phyloP scores from a whole-genome alignment of 2,888 invertebrate species.

The Hypercompe scribonia region DNA sequence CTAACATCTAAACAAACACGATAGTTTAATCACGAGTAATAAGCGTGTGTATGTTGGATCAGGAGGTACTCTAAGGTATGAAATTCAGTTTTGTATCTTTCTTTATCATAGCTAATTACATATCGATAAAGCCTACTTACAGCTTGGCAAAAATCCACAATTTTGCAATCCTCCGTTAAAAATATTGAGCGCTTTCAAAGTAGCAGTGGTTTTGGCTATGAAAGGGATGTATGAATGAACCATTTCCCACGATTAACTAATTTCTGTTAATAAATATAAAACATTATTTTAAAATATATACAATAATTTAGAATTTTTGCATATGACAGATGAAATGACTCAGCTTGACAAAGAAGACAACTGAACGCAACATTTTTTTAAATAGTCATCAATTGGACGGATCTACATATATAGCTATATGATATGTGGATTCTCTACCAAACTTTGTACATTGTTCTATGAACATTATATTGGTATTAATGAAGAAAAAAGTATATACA shows the following conservation, averaged over 20 bases:
- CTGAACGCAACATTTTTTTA: slow-evolving; percentile 5
- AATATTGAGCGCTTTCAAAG: slow-evolving; percentile 6
- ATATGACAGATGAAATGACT: slow-evolving; percentile 9
- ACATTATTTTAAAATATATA: neutral
- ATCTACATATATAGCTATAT: neutral
- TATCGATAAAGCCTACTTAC: slow-evolving; percentile 7
- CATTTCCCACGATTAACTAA: slow-evolving; percentile 1
- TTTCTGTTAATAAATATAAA: neutral
- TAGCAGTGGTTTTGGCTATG: neutral
- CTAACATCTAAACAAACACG: slow-evolving; percentile 13
- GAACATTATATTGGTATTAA: neutral
- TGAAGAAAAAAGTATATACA: too few species aligned
- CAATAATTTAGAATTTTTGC: slow-evolving; percentile 2
- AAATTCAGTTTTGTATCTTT: neutral
- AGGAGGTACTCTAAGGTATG: neutral
- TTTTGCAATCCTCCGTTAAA: slow-evolving; percentile 5
- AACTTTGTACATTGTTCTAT: neutral
- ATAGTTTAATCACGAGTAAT: neutral
- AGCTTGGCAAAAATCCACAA: slow-evolving; percentile 16
- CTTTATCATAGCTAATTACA: neutral
- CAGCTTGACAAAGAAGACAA: slow-evolving; percentile 5
- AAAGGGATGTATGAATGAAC: slow-evolving; percentile 11
- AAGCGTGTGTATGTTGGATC: neutral
- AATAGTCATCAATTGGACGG: too few species aligned
- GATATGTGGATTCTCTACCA: neutral